A percentile compares a stretch with the other conserved stretches of the same genome.
These are phyloP conservation scores for Ips typographus DNA, from an alignment of 1,140 invertebrate species.

Conservation along the genomic window DNA sequence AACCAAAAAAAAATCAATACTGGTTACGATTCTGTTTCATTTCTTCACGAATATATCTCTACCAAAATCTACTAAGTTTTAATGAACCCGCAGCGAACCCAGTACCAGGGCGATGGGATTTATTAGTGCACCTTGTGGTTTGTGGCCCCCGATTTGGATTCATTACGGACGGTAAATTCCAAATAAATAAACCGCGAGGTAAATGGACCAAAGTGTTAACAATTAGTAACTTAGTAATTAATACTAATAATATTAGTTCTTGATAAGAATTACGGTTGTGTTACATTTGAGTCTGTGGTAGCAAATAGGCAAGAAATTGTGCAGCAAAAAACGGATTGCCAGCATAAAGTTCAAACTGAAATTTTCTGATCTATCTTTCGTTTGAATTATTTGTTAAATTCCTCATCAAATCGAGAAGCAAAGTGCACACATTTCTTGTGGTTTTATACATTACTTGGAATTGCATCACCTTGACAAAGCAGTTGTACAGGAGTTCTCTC, in stretches of 20 bases:
- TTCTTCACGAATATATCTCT: not conserved
- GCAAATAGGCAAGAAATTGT: no score
- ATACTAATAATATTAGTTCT: not conserved
- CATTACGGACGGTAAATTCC: not conserved
- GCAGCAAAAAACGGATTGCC: no score
- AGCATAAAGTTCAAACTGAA: no score
- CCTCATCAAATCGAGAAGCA: no score
- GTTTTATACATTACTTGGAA: no score
- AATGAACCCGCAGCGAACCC: conserved; percentile 1
- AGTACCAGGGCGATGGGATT: not conserved
- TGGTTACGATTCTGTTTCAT: not conserved
- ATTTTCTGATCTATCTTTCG: no score
- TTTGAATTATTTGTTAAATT: no score
- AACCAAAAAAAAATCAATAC: not conserved
- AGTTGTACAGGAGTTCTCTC: no score
- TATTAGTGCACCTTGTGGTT: conserved; percentile 2
- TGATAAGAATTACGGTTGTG: not conserved
- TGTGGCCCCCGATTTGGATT: not conserved
- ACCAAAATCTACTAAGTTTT: conserved; percentile 3
- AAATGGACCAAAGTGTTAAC: not conserved
- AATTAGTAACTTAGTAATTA: not conserved
- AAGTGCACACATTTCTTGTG: no score
- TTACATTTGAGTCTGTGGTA: no score
- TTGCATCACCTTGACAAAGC: no score
- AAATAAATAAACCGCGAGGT: not conserved